A percentile compares a stretch with the other conserved stretches of the same genome.
These are phyloP conservation scores for Ictalurus furcatus DNA, from an alignment of 2,113 vertebrate species.

Conservation along the genomic window DNA sequence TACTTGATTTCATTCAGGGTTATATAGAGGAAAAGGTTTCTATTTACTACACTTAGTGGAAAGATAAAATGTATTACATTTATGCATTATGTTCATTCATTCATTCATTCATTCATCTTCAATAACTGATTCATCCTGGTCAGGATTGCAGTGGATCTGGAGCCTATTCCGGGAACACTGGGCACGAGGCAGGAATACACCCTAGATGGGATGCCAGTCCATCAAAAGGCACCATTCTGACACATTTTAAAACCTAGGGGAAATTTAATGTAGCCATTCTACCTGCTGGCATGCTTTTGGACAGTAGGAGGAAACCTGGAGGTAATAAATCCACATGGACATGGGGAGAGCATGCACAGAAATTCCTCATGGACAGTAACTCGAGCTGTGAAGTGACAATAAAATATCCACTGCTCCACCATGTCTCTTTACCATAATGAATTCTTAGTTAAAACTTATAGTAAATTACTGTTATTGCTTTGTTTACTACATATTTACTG, in stretches of 20 bases:
- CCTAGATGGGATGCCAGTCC: not conserved
- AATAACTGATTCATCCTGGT: not conserved
- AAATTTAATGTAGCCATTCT: not conserved
- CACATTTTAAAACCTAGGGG: not conserved
- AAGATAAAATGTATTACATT: not conserved
- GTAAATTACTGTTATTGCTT: not conserved
- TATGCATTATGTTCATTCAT: not conserved
- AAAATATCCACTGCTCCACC: not conserved
- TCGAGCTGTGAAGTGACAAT: not conserved
- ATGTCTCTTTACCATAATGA: not conserved
- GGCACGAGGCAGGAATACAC: not conserved
- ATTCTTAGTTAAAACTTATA: not conserved
- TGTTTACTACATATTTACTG: not conserved
- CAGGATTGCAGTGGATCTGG: not conserved
- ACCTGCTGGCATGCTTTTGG: not conserved
- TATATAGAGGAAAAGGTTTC: not conserved
- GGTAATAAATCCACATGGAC: not conserved
- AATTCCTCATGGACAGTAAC: not conserved
- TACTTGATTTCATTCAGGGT: not conserved
- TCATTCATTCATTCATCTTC: not conserved
- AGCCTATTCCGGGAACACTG: not conserved
- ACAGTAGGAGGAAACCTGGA: not conserved
- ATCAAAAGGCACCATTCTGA: not conserved
- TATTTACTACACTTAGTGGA: not conserved
- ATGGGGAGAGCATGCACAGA: not conserved